phyloP scores from a whole-genome alignment of 2,113 vertebrate genomes.

The Leptosomus discolor region DNA sequence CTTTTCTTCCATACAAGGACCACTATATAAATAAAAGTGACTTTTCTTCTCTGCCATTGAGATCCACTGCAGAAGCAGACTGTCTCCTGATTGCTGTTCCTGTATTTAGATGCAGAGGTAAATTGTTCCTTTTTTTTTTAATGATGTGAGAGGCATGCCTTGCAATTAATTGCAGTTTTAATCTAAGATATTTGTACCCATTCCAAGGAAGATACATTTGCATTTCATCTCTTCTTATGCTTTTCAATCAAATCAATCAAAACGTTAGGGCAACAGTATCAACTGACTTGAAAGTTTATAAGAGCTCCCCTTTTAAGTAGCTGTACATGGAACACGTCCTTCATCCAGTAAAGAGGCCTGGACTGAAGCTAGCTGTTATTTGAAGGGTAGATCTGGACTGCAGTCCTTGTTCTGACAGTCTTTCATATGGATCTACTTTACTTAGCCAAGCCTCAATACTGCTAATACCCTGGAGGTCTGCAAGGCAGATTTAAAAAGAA shows the following conservation, averaged over 20 bases:
- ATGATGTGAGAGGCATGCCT: neutral
- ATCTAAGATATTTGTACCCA: neutral
- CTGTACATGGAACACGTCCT: accelerated
- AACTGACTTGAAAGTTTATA: neutral
- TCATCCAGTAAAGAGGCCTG: neutral
- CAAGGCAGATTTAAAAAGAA: neutral
- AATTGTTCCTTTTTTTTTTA: neutral
- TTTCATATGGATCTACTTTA: neutral
- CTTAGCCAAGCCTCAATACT: neutral
- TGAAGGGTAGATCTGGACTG: neutral
- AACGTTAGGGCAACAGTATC: neutral
- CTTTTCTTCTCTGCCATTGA: neutral
- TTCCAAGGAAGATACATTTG: neutral
- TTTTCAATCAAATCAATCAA: neutral
- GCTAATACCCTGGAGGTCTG: neutral
- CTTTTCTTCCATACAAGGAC: neutral
- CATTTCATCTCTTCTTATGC: neutral
- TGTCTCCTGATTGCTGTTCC: neutral
- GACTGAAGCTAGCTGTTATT: neutral
- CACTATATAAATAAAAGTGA: slow-evolving; percentile 20
- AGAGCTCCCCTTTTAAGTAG: neutral
- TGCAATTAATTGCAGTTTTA: slow-evolving; percentile 2
- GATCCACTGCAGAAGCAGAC: neutral
- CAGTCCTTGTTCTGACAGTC: neutral
- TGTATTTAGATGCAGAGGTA: neutral